Evolutionary conservation across 2,888 invertebrate species (phyloP).

Genomic region (Clistopyga incitator): DNA sequence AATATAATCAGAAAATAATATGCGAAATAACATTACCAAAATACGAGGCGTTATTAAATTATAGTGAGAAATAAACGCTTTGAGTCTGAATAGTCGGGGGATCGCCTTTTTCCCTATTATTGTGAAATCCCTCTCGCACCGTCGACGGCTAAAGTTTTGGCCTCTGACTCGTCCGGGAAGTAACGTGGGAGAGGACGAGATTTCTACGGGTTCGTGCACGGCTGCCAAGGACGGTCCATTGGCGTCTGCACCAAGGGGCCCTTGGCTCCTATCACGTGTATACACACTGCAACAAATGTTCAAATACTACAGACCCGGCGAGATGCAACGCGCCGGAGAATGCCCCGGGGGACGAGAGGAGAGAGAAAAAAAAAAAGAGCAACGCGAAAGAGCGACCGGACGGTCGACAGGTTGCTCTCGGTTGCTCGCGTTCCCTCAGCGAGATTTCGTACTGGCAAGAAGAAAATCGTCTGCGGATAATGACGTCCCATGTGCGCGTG

Average conservation of each 20-base stretch:
- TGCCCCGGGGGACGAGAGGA: conserved; percentile 21
- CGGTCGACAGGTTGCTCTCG: conserved; percentile 47
- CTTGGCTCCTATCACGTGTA: conserved; percentile 15
- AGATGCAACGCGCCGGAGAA: conserved; percentile 53
- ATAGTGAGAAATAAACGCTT: conserved; percentile 79
- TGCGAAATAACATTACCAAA: conserved; percentile 65
- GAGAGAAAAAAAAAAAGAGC: conserved; percentile 26
- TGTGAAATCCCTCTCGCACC: conserved; percentile 75
- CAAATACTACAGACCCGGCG: conserved; percentile 35
- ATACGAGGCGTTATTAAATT: conserved; percentile 77
- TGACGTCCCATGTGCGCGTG: conserved; percentile 37
- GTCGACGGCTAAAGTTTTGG: conserved; percentile 63
- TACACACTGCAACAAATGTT: conserved; percentile 45
- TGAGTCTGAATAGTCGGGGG: conserved; percentile 73
- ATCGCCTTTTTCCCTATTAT: conserved; percentile 78
- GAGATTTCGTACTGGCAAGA: conserved; percentile 41
- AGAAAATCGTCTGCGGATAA: conserved; percentile 53
- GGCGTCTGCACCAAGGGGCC: conserved; percentile 75
- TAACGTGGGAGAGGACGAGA: conserved; percentile 71
- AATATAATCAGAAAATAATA: conserved; percentile 37
- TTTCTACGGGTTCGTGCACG: conserved; percentile 69
- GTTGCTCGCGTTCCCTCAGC: conserved; percentile 10
- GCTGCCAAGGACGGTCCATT: conserved; percentile 79
- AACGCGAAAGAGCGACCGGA: conserved; percentile 35
- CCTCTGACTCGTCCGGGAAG: conserved; percentile 55